These are phyloP conservation scores for Falco naumanni DNA, from an alignment of 2,797 vertebrate genomes.

Conservation along the genomic window DNA sequence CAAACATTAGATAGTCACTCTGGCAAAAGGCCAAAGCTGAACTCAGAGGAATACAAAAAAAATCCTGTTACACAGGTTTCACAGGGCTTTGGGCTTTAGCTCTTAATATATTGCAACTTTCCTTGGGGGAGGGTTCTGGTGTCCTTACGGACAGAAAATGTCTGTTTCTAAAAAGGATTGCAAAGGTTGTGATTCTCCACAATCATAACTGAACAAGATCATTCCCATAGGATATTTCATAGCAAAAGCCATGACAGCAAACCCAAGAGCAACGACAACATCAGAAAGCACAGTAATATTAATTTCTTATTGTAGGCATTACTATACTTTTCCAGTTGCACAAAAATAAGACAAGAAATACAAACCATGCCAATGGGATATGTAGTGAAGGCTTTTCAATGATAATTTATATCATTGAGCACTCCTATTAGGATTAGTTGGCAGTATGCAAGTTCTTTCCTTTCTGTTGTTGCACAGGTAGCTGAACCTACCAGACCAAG, in stretches of 20 bases:
- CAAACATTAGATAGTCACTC: constrained; percentile 7
- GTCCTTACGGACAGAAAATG: constrained; percentile 2
- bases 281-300: not conserved
- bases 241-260: not conserved
- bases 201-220: not conserved
- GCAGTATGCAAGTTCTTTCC: not conserved
- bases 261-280: not conserved
- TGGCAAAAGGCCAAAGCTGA: constrained; percentile 33
- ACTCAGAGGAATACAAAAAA: constrained; percentile 21
- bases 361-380: not conserved
- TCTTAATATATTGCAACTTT: constrained; percentile 23
- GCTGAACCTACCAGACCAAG: not conserved
- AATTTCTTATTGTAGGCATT: not conserved
- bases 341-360: not conserved
- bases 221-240: not conserved
- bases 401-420: not conserved
- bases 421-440: not conserved
- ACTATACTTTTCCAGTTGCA: not conserved
- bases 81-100: constrained; percentile 2
- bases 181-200: not conserved
- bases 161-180: not conserved
- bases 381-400: not conserved
- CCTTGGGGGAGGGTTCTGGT: not conserved
- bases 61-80: constrained; percentile 51
- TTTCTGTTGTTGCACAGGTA: not conserved